Base-by-base conservation (phyloP, 2,888 invertebrate genomes). In the Epinotia brunnichana region DNA sequence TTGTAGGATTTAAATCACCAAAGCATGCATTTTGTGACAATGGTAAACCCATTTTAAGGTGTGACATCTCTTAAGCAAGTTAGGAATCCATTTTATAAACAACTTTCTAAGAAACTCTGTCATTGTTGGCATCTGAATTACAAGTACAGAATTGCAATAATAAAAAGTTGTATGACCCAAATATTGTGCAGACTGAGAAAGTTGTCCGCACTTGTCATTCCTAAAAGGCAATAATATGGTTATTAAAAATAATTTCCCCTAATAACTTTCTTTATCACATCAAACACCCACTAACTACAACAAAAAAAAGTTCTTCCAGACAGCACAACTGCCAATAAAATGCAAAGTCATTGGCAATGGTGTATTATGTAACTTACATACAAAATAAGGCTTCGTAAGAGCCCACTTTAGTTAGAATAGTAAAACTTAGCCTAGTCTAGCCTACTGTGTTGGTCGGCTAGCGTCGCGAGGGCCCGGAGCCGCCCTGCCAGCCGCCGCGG, bases 401-500 rank as follows among this genome's bases (percentile, higher is more conserved):
- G 59, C 60, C 66, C 17, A 24, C 44, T 51, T 68, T 68, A 60
- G 15, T 35, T 60, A 59, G 44, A 70, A 57, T 64, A 70, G 53
- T 71, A 66, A 53, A 71, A 71, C 66, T 66, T 71, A 66, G 64
- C 13, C 51, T 69, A 69, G 60, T 35, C 69, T 69, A 69, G 69
- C 66, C 70, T 71, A 72, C 67, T 35, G 53, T 10, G 67, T 44
- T 44, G 24, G 15, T 3, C 39, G 35, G 51, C 83, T 89, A 93
- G 81, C 90, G 89, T 79, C 90, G 84, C 19, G 90, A 91, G 53
- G 93, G 93, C 5, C 95, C 94, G 0, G 95, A 94, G 59, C 95
- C 95, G 0, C 95, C 95, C 83, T 95, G 95, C 95, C 96, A 95
- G 57, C 95, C 94, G 5, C 95, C 95, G 29, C 95, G 80, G 85